Evolutionary conservation across 2,888 invertebrate species (phyloP).

Genomic region (Aleiodes testaceus): DNA sequence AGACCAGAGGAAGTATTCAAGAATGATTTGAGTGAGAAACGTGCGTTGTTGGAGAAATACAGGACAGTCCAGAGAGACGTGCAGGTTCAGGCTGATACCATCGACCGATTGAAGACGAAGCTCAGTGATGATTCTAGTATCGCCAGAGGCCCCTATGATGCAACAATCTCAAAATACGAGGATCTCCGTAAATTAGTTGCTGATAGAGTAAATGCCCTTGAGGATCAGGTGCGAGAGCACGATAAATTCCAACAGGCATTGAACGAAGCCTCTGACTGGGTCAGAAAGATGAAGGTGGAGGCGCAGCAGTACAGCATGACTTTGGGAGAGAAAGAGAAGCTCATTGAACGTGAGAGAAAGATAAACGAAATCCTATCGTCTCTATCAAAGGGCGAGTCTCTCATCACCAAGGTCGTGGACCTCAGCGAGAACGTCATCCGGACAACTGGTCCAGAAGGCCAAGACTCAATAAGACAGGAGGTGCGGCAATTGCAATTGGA

Average conservation of each 20-base stretch:
- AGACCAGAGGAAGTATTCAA: constrained; percentile 82
- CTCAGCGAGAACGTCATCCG: constrained; percentile 84
- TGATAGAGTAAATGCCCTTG: constrained; percentile 81
- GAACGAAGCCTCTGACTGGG: constrained; percentile 89
- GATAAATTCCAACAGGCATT: constrained; percentile 89
- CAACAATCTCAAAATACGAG: constrained; percentile 82
- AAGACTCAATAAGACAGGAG: constrained; percentile 86
- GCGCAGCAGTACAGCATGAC: constrained; percentile 90
- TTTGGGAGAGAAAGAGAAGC: constrained; percentile 88
- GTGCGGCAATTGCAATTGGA: constrained; percentile 86
- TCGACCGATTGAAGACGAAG: constrained; percentile 84
- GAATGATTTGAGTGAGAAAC: constrained; percentile 93
- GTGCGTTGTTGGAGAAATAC: constrained; percentile 90
- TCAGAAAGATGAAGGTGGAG: constrained; percentile 85
- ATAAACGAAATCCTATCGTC: constrained; percentile 81
- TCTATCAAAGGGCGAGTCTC: constrained; percentile 82
- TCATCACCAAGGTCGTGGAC: constrained; percentile 83
- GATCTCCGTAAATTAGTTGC: constrained; percentile 79
- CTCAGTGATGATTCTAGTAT: constrained; percentile 81
- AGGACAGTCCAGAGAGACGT: constrained; percentile 88
- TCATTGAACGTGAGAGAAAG: constrained; percentile 84
- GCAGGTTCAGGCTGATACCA: constrained; percentile 84
- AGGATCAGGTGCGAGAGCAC: constrained; percentile 89
- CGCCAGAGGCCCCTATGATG: constrained; percentile 80
- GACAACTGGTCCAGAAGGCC: constrained; percentile 88